These are phyloP conservation scores for Sinocyclocheilus maitianheensis DNA, from an alignment of 2,113 vertebrate species.

Conservation along the genomic window DNA sequence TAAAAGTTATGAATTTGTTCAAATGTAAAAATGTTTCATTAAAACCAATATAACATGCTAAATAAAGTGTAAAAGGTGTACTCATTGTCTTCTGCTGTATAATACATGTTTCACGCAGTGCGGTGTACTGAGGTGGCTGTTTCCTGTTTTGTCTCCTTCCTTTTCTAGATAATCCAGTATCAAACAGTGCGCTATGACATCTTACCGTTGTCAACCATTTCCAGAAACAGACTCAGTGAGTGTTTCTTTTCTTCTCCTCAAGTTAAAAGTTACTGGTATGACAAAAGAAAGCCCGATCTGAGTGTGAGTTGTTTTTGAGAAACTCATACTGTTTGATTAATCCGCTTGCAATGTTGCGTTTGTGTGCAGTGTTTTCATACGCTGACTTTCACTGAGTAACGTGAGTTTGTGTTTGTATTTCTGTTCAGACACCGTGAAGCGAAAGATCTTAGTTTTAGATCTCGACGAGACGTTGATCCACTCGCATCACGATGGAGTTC, in stretches of 20 bases:
- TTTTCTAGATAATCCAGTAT: constrained; percentile 89
- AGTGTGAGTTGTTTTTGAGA: background rate
- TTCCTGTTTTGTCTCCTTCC: constrained; percentile 35
- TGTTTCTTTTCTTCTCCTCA: constrained; percentile 48
- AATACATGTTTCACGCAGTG: background rate
- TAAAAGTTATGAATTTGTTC: background rate
- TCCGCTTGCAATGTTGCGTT: background rate
- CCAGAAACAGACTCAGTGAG: constrained; percentile 90
- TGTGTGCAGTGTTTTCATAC: background rate
- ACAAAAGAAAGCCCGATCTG: background rate
- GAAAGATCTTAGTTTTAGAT: constrained; percentile 90
- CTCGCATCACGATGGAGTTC: constrained; percentile 92
- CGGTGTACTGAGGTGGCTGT: constrained; percentile 10
- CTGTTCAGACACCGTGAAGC: constrained; percentile 82
- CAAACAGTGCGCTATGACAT: constrained; percentile 92
- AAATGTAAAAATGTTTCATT: background rate
- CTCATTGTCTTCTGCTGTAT: background rate
- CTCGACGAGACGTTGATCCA: constrained; percentile 91
- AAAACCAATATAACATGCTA: background rate
- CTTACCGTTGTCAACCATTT: constrained; percentile 86
- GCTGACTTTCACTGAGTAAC: background rate
- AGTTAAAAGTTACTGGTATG: background rate
- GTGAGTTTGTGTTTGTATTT: constrained; percentile 3
- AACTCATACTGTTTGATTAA: too few species aligned
- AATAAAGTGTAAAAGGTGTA: background rate